phyloP scores from a whole-genome alignment of 2,888 invertebrate genomes.

The Tipula confusa region DNA sequence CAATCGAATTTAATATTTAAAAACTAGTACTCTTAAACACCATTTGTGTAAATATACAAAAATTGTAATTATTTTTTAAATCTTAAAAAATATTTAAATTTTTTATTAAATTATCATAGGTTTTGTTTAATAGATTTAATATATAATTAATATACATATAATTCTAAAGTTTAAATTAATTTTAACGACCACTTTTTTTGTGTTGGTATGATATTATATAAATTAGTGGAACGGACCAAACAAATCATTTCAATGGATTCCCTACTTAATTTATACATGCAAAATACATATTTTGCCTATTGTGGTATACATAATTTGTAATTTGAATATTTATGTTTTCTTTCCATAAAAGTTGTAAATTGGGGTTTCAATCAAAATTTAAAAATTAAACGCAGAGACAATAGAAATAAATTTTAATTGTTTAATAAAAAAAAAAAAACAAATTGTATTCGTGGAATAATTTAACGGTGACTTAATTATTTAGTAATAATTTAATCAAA shows the following conservation, averaged over 20 bases:
- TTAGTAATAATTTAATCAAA: background rate
- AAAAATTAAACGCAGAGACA: background rate
- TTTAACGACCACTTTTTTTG: too few relatives aligned
- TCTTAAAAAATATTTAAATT: too few relatives aligned
- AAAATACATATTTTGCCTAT: background rate
- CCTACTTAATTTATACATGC: background rate
- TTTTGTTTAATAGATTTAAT: too few relatives aligned
- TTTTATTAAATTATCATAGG: too few relatives aligned
- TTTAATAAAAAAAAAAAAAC: background rate
- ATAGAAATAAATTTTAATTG: background rate
- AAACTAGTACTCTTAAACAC: too few relatives aligned
- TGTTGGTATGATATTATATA: too few relatives aligned
- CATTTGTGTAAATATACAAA: too few relatives aligned
- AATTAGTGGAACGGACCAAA: background rate
- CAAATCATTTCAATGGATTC: background rate
- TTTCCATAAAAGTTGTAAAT: background rate
- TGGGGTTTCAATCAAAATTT: background rate
- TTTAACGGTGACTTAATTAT: constrained; percentile 3
- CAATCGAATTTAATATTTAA: background rate
- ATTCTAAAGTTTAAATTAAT: too few relatives aligned
- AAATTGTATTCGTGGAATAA: background rate
- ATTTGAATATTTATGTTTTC: constrained; percentile 3
- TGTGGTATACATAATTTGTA: background rate
- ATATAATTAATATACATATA: too few relatives aligned
- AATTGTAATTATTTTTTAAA: too few relatives aligned